phyloP scores from a whole-genome alignment of 1,140 invertebrate genomes.

The Dinothrombium tinctorium region DNA sequence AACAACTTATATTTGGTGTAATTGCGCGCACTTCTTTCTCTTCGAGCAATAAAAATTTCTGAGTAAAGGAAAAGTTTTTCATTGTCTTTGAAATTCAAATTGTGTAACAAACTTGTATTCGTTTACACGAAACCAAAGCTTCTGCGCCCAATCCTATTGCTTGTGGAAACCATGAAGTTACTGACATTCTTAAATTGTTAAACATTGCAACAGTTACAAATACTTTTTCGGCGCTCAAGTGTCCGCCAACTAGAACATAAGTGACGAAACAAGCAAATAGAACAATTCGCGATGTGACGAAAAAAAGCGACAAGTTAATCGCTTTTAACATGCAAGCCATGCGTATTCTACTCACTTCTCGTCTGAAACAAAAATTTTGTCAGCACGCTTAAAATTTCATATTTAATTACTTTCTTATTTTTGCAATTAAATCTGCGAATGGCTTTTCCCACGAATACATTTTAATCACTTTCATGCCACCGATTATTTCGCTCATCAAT shows the following conservation, averaged over 20 bases:
- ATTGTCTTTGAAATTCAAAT: too few relatives aligned
- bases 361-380: constrained; percentile 20
- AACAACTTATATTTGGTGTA: too few relatives aligned
- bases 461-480: constrained; percentile 60
- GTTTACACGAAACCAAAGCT: neutral
- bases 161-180: constrained; percentile 6
- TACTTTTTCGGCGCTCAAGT: constrained; percentile 37
- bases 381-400: too few relatives aligned
- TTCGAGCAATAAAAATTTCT: constrained; percentile 5
- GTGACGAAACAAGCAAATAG: constrained; percentile 46
- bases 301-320: constrained; percentile 28
- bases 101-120: constrained; percentile 4
- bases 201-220: constrained; percentile 45
- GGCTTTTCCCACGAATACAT: constrained; percentile 54
- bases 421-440: constrained; percentile 36
- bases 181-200: constrained; percentile 34
- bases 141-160: constrained; percentile 1
- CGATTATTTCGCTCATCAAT: constrained; percentile 79
- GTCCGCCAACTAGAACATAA: constrained; percentile 34
- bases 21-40: neutral
- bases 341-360: constrained; percentile 40
- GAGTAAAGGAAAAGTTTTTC: too few relatives aligned
- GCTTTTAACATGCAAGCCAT: constrained; percentile 39
- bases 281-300: constrained; percentile 34
- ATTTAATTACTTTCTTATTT: constrained; percentile 27